A percentile compares a stretch with the other conserved stretches of the same genome.
Evolutionary conservation across 2,113 vertebrate genomes (phyloP).

Genomic region (Spizaetus ornatus): DNA sequence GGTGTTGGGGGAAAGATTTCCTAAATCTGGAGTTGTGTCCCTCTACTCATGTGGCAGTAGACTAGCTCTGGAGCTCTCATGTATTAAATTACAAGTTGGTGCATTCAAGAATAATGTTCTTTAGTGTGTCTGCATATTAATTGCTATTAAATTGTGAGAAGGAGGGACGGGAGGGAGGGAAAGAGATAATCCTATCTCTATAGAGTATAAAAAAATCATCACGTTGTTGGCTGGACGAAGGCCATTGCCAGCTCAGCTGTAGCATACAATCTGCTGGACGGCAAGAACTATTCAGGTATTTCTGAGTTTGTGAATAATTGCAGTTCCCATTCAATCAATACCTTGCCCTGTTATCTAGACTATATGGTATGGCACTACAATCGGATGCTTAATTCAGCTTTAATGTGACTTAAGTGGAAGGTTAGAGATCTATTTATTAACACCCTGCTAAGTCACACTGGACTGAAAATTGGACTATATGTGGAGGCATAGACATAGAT

Average conservation of each 20-base stretch:
- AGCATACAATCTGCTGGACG: background rate
- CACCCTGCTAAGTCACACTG: background rate
- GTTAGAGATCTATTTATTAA: background rate
- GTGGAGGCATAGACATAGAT: background rate
- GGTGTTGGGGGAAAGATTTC: background rate
- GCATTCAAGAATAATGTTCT: background rate
- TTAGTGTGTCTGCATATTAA: background rate
- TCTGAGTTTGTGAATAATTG: background rate
- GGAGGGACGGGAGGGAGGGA: background rate
- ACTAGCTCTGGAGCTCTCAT: background rate
- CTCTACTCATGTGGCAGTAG: background rate
- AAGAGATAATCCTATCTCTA: background rate
- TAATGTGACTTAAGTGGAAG: background rate
- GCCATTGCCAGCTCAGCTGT: background rate
- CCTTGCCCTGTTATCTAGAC: background rate
- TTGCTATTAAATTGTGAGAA: background rate
- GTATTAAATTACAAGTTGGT: background rate
- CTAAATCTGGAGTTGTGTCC: background rate
- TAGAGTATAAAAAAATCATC: background rate
- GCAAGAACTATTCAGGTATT: background rate
- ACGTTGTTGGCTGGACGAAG: background rate
- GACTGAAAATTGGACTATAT: background rate
- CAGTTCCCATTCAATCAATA: background rate
- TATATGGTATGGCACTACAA: background rate
- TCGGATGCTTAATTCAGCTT: background rate